These are phyloP conservation scores for Catocala sponsa DNA, from an alignment of 2,888 invertebrate species.

Conservation along the genomic window DNA sequence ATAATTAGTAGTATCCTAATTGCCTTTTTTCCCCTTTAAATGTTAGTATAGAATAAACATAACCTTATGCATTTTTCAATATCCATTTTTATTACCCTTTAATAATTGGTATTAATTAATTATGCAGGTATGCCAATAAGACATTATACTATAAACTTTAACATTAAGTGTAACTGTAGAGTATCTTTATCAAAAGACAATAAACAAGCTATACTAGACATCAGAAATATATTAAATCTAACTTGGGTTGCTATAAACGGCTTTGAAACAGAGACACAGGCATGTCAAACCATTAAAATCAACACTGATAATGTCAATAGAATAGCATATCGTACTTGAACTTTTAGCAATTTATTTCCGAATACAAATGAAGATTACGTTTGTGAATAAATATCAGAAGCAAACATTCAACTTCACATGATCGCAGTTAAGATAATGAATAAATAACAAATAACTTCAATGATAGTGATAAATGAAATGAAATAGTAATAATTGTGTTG, in stretches of 20 bases:
- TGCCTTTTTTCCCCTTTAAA: too few species aligned
- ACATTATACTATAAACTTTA: not conserved
- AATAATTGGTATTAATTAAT: too few species aligned
- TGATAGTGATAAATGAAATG: not conserved
- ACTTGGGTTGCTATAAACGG: constrained; percentile 6
- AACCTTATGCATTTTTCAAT: too few species aligned
- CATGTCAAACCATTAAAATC: constrained; percentile 20
- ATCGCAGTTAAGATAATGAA: constrained; percentile 35
- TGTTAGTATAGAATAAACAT: too few species aligned
- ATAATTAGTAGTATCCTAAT: too few species aligned
- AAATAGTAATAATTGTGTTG: too few species aligned
- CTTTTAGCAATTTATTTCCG: constrained; percentile 51
- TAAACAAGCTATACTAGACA: constrained; percentile 8
- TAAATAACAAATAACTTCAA: constrained; percentile 13
- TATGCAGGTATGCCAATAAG: too few species aligned
- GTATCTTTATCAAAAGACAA: not conserved
- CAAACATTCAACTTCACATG: constrained; percentile 31
- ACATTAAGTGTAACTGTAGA: not conserved
- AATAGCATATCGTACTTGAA: constrained; percentile 45
- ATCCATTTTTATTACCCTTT: too few species aligned
- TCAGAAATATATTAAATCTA: constrained; percentile 5
- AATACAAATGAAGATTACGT: constrained; percentile 35
- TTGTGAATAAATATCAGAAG: constrained; percentile 42
- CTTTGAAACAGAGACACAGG: constrained; percentile 3
- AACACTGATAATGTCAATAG: constrained; percentile 42